Percentiles rank a stretch among this genome's conserved stretches.
These are phyloP conservation scores for Styela clava DNA, from an alignment of 23 tunicate species.

Conservation along the genomic window DNA sequence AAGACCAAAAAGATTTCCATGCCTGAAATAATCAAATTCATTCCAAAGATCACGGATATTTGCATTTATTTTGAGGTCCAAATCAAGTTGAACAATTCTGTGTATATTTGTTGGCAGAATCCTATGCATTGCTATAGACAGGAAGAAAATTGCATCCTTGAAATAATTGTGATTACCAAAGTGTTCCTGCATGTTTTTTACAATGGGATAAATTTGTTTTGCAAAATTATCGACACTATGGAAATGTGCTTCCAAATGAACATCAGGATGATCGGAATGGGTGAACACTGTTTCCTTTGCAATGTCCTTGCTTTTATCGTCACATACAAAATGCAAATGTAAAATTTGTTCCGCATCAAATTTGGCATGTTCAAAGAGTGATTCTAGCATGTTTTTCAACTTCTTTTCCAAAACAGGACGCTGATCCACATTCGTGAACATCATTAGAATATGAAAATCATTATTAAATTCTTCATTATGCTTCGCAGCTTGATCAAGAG, in stretches of 20 bases:
- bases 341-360: constrained; percentile 58
- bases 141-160: constrained; percentile 73
- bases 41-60: constrained; percentile 82
- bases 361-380: constrained; percentile 69
- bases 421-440: constrained; percentile 52
- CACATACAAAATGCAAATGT: constrained; percentile 90
- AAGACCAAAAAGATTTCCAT: constrained; percentile 54
- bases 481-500: constrained; percentile 49
- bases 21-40: constrained; percentile 65
- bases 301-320: constrained; percentile 53
- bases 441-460: constrained; percentile 69
- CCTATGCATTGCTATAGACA: constrained; percentile 70
- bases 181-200: constrained; percentile 36
- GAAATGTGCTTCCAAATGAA: constrained; percentile 67
- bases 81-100: constrained; percentile 71
- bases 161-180: constrained; percentile 69
- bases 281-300: constrained; percentile 43
- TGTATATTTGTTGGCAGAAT: constrained; percentile 65
- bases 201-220: constrained; percentile 41
- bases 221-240: constrained; percentile 42
- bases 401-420: constrained; percentile 47
- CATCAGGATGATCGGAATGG: constrained; percentile 56
- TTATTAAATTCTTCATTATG: constrained; percentile 73
- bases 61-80: constrained; percentile 61
- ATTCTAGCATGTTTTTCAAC: constrained; percentile 48